Evolutionary conservation across 2,888 invertebrate genomes (phyloP), one percentile per base, ranked within the genome.

Genomic region (Oscheius sp.): DNA sequence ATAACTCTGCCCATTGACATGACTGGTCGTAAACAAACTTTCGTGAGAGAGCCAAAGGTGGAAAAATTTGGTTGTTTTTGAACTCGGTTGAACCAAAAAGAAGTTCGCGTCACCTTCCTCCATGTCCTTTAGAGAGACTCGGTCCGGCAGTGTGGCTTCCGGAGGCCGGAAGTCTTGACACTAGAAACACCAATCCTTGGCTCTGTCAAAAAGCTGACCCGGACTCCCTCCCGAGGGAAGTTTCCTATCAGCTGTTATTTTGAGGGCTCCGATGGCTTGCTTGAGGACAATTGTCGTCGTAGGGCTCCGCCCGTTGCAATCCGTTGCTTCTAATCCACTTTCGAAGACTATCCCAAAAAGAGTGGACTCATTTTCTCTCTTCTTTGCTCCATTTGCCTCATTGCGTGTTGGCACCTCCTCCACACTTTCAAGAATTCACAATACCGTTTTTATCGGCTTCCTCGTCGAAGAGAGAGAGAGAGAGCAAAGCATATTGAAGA

Each of bases 171-270:
- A 42, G 42, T 42, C 42, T 42, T 42, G n/a, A 42, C n/a, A 20
- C 42, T 42, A 42, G 42, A 42, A 42, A 42, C 4, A 42, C n/a
- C 42, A 15, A n/a, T n/a, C n/a, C n/a, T 17, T 42, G n/a, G 12
- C 17, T 42, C 42, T 3, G 42, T 17, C 42, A 42, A 3, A 42
- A 15, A n/a, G 42, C 17, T n/a, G 12, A 34, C 48, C 48, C 3
- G 20, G 23, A 45, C 25, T 5, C 48, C 48, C 4, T 3, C 23
- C 23, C n/a, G n/a, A n/a, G n/a, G n/a, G n/a, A n/a, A n/a, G 23
- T 48, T 17, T 48, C 48, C 61, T 61, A 61, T 42, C 61, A 61
- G 61, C 61, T 61, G 61, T 61, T 61, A 61, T 61, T 61, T 61
- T 61, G 45, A 45, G 61, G 27, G 23, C 4, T 25, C 48, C 12